phyloP scores from a whole-genome alignment of 2,888 invertebrate genomes.

The Eristalis pertinax region DNA sequence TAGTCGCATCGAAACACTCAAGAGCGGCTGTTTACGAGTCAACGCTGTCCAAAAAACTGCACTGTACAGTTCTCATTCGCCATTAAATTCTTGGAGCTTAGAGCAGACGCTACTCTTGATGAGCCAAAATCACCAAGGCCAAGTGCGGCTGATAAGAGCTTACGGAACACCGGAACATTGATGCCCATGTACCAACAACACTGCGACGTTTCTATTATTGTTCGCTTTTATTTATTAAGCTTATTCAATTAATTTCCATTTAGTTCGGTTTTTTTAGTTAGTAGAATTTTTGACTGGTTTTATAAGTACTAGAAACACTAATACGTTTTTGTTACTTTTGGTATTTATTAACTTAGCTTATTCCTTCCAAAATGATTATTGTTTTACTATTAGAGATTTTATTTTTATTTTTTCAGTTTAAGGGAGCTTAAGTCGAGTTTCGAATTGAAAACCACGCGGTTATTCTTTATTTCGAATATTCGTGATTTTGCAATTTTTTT shows the following conservation, averaged over 20 bases:
- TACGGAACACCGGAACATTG: too few relatives aligned
- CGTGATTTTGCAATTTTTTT: neutral
- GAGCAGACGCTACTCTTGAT: neutral
- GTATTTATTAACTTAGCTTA: neutral
- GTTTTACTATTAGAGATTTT: too few relatives aligned
- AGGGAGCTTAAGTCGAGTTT: neutral
- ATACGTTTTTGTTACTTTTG: neutral
- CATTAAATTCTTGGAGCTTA: constrained; percentile 18
- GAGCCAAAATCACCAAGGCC: neutral
- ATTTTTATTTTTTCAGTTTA: neutral
- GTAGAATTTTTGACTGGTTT: neutral
- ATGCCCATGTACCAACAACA: neutral
- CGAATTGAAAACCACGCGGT: neutral
- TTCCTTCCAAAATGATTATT: too few relatives aligned
- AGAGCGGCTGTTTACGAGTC: constrained; percentile 10
- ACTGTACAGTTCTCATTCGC: constrained; percentile 19
- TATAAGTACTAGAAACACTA: neutral
- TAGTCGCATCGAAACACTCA: neutral
- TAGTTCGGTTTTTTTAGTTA: neutral
- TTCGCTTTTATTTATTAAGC: neutral
- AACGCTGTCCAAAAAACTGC: constrained; percentile 16
- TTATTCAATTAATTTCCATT: too few relatives aligned
- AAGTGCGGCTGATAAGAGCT: neutral
- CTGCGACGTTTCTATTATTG: neutral
- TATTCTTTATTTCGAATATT: neutral